phyloP scores from a whole-genome alignment of 2,113 vertebrate genomes.

The Procavia capensis region DNA sequence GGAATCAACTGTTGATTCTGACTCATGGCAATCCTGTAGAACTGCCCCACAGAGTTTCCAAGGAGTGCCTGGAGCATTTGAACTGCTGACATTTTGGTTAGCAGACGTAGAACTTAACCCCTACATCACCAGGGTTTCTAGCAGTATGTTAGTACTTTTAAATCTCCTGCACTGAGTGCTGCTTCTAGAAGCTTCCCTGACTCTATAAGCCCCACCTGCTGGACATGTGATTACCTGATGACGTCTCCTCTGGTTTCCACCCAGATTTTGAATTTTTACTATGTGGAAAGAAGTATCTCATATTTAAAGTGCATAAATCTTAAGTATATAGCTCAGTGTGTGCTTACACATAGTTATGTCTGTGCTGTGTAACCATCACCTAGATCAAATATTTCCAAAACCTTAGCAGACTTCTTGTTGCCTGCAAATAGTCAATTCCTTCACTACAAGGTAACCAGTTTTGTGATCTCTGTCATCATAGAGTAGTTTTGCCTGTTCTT shows the following conservation, averaged over 20 bases:
- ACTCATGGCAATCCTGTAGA: too few relatives aligned
- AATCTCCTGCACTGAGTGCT: background rate
- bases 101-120: too few relatives aligned
- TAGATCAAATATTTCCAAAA: background rate
- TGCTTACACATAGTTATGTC: background rate
- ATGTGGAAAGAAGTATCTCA: background rate
- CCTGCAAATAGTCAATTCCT: background rate
- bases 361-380: background rate
- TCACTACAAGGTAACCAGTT: background rate
- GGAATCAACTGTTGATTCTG: too few relatives aligned
- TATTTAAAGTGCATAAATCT: background rate
- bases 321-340: background rate
- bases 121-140: too few relatives aligned
- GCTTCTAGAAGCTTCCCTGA: background rate
- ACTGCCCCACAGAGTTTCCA: too few relatives aligned
- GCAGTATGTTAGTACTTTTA: background rate
- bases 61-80: too few relatives aligned
- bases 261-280: background rate
- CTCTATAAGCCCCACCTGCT: background rate
- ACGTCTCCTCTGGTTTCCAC: background rate
- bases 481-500: background rate
- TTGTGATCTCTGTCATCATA: background rate
- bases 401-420: background rate
- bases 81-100: too few relatives aligned
- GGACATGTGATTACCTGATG: background rate